phyloP scores from a whole-genome alignment of 2,888 invertebrate species.

The Noctua pronuba region DNA sequence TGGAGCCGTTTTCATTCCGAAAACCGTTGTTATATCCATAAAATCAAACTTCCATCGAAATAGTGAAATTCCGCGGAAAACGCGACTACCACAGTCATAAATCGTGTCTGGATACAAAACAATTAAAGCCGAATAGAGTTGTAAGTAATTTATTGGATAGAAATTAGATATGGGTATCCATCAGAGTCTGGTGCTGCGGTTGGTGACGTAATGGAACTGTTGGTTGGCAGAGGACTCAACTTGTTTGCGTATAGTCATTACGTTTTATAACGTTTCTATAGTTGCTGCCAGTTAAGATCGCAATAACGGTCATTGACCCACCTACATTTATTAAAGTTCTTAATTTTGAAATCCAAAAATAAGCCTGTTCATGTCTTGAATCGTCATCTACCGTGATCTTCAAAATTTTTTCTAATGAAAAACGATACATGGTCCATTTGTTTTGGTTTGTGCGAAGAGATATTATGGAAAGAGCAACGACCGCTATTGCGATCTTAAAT shows the following conservation, averaged over 20 bases:
- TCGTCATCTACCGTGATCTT: too few relatives aligned
- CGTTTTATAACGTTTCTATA: neutral
- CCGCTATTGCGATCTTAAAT: too few relatives aligned
- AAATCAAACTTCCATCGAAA: constrained; percentile 59
- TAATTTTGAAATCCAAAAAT: too few relatives aligned
- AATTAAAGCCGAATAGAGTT: constrained; percentile 80
- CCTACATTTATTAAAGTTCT: too few relatives aligned
- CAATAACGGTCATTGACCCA: too few relatives aligned
- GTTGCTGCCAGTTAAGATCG: too few relatives aligned
- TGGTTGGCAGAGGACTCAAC: constrained; percentile 11
- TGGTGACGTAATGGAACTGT: constrained; percentile 46
- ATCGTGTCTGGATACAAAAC: constrained; percentile 79
- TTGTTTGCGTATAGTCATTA: neutral
- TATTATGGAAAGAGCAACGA: too few relatives aligned
- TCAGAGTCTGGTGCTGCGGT: constrained; percentile 68
- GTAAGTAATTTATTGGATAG: constrained; percentile 82
- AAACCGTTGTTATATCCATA: constrained; percentile 23
- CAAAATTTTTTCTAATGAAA: too few relatives aligned
- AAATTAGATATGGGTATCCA: constrained; percentile 80
- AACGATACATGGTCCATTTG: too few relatives aligned
- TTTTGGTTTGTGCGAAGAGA: too few relatives aligned
- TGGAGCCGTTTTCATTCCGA: constrained; percentile 31
- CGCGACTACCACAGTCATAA: constrained; percentile 74
- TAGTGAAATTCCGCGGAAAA: constrained; percentile 65
- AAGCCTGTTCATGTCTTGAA: too few relatives aligned